Percentiles rank a stretch among this genome's conserved stretches.
These are phyloP conservation scores for Ormyrus nitidulus DNA, from an alignment of 2,888 invertebrate genomes.

Conservation along the genomic window DNA sequence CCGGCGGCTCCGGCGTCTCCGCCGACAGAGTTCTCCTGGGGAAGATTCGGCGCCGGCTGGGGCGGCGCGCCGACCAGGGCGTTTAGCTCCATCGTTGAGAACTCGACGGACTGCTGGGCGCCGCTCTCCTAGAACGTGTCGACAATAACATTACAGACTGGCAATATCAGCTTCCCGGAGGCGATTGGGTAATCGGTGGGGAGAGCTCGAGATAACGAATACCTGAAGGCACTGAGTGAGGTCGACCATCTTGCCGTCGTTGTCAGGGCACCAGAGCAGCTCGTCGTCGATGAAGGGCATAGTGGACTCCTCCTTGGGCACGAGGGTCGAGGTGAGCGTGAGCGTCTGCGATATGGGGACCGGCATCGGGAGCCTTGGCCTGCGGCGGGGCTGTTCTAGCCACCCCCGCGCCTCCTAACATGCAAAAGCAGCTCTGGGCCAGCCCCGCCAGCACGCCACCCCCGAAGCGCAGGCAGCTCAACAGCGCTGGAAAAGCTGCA, in stretches of 20 bases:
- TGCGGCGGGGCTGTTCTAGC: conserved; percentile 75
- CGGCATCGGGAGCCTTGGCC: conserved; percentile 75
- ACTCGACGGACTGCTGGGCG: conserved; percentile 71
- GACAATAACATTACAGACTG: conserved; percentile 23
- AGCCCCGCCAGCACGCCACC: conserved; percentile 53
- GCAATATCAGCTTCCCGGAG: conserved; percentile 5
- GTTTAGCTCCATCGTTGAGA: conserved; percentile 72
- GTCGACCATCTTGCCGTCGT: conserved; percentile 95
- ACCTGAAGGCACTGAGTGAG: conserved; percentile 91
- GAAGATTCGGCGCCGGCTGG: no score
- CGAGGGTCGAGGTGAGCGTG: conserved; percentile 73
- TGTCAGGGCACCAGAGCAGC: conserved; percentile 94
- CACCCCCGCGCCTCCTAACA: conserved; percentile 75
- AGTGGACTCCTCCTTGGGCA: conserved; percentile 77
- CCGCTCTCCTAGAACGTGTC: conserved; percentile 70
- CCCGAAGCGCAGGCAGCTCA: background rate
- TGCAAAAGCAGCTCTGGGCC: conserved; percentile 70
- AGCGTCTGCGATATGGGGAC: conserved; percentile 75
- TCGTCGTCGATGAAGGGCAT: conserved; percentile 98
- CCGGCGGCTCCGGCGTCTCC: no score
- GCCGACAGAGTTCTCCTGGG: no score
- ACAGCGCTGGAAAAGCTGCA: conserved; percentile 1
- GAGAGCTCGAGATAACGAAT: conserved; percentile 71
- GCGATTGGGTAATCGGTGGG: background rate
- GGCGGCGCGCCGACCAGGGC: conserved; percentile 69